Conservation (phyloP, 30 jellyfish, hydroid and myxozoan species). For the Aurelia sp. region DNA sequence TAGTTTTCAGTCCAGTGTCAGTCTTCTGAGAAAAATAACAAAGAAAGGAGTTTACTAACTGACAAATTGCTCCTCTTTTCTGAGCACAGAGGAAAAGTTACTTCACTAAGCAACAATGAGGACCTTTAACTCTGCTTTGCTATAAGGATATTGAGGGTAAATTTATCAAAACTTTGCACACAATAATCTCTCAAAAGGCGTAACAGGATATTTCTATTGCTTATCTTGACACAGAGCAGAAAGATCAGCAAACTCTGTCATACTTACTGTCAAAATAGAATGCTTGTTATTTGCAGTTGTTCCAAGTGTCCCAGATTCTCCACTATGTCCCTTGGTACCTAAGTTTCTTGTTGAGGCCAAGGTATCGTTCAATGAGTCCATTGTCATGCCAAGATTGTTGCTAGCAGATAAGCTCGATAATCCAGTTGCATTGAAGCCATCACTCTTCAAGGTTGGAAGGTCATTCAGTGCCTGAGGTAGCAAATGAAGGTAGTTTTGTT, state of each 20-base stretch:
- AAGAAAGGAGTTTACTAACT: too few relatives aligned
- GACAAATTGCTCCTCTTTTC: too few relatives aligned
- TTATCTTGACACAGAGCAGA: too few relatives aligned
- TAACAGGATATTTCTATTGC: too few relatives aligned
- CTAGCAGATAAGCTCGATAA: constrained; percentile 33
- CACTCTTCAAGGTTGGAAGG: constrained; percentile 65
- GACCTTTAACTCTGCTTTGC: too few relatives aligned
- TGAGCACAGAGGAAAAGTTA: too few relatives aligned
- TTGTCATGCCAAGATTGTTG: constrained; percentile 49
- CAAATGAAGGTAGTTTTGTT: neutral
- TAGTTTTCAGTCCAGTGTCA: constrained; percentile 9
- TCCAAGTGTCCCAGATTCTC: constrained; percentile 33
- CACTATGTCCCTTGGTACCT: constrained; percentile 9
- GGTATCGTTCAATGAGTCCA: constrained; percentile 54
- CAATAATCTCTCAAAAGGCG: too few relatives aligned
- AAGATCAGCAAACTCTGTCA: too few relatives aligned
- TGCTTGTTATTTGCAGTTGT: constrained; percentile 6
- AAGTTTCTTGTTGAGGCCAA: constrained; percentile 59
- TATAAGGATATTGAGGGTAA: too few relatives aligned
- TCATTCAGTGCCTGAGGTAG: constrained; percentile 21
- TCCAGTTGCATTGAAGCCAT: constrained; percentile 37
- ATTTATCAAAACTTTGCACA: too few relatives aligned
- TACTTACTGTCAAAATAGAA: neutral
- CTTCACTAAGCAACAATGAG: too few relatives aligned
- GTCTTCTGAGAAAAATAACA: neutral